Evolutionary conservation across 2,888 invertebrate species (phyloP).

Genomic region (Aphidoletes aphidimyza): DNA sequence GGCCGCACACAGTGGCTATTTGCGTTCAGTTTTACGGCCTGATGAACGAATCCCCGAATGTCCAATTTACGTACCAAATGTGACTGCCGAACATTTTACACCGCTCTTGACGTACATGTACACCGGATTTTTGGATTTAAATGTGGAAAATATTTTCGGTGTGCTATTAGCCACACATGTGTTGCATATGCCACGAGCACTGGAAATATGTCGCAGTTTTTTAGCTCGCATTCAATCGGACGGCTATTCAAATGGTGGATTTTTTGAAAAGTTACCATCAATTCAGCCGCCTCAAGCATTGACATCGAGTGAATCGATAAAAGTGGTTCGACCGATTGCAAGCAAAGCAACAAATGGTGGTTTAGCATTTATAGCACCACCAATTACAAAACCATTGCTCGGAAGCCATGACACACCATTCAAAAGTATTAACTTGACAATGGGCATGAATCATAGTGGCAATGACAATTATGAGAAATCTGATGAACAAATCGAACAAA

Average conservation of each 20-base stretch:
- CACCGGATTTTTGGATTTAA: slow-evolving; percentile 77
- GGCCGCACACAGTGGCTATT: slow-evolving; percentile 76
- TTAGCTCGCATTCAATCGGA: slow-evolving; percentile 70
- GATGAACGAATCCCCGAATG: slow-evolving; percentile 61
- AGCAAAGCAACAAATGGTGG: slow-evolving; percentile 65
- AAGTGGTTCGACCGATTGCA: slow-evolving; percentile 69
- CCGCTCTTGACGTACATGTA: slow-evolving; percentile 80
- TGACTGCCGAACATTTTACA: slow-evolving; percentile 73
- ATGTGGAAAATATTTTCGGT: slow-evolving; percentile 76
- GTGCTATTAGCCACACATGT: slow-evolving; percentile 78
- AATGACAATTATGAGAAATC: background rate
- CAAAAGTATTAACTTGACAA: slow-evolving; percentile 58
- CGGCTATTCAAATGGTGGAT: slow-evolving; percentile 61
- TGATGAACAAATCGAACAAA: background rate
- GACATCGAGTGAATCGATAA: slow-evolving; percentile 57
- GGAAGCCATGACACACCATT: slow-evolving; percentile 60
- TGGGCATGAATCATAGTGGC: background rate
- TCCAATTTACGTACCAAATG: slow-evolving; percentile 69
- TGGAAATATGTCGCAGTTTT: slow-evolving; percentile 75
- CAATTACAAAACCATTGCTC: slow-evolving; percentile 60
- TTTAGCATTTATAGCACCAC: slow-evolving; percentile 64
- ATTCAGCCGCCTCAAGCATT: slow-evolving; percentile 55
- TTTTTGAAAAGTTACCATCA: slow-evolving; percentile 55
- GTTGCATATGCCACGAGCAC: slow-evolving; percentile 77
- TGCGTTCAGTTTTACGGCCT: slow-evolving; percentile 72